Evolutionary conservation across 2,888 invertebrate genomes (phyloP), one percentile per base, ranked within the genome.

Genomic region (Leptinotarsa juncta): DNA sequence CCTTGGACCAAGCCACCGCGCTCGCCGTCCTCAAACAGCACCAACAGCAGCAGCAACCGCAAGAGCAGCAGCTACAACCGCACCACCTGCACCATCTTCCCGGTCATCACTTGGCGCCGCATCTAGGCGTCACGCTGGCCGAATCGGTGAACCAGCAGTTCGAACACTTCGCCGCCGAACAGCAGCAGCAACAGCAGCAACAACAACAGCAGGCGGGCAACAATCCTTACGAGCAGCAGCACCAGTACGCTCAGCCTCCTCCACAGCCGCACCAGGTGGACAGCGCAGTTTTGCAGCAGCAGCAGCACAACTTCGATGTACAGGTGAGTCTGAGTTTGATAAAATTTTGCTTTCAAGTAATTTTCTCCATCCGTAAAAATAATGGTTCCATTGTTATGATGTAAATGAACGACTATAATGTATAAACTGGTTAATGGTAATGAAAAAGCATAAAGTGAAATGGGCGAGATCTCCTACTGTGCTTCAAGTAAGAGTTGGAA

Each of bases 261-360:
- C 88, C 85, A 75, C 88, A 86, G 77, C 87, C 86, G 14, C 88
- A 87, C 76, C 88, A 88, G 77, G 87, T 88, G 60, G 88, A 88
- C 80, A 87, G 84, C 79, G 88, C 88, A 55, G 88, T 88, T 51
- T 80, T 88, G 74, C 88, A 88, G 80, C 88, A 88, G 85, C 93
- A 93, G 84, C 93, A 92, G 83, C 93, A 93, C 86, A 93, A 93
- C 85, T 94, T 93, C 88, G 94, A 95, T 88, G 93, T 94, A 85
- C 94, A 94, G 94, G 94, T 94, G 83, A 88, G 92, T 88, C 32
- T 18, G 50, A 20, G 4, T 26, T 26, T 42, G 32, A 42, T 42
- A 3, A 42, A 42, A 42, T 42, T 42, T 42, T 42, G 12, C 10
- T 42, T 10, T 42, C 12, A 3, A 42, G 10, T 42, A 42, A 42